phyloP scores from a whole-genome alignment of 2,113 vertebrate species.

The Coturnix japonica region DNA sequence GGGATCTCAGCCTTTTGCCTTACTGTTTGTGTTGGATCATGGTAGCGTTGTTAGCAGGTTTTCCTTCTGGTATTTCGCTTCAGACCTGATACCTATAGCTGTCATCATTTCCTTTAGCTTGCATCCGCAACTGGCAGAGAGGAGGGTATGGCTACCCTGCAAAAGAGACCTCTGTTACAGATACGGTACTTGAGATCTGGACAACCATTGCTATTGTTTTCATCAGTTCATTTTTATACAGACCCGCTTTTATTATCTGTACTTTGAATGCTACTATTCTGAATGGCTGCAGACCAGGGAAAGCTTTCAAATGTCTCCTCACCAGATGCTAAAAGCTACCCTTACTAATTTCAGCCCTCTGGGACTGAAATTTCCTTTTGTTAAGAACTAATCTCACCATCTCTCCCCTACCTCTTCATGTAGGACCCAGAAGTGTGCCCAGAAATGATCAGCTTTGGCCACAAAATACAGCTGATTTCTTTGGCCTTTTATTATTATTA shows the following conservation, averaged over 20 bases:
- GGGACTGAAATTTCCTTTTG: not conserved
- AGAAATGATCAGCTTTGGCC: not conserved
- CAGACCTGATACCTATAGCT: not conserved
- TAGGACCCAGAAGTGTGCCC: not conserved
- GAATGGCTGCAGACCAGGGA: not conserved
- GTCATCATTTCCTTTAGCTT: not conserved
- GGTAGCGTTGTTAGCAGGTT: not conserved
- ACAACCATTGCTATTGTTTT: not conserved
- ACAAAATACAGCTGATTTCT: not conserved
- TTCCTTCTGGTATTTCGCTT: not conserved
- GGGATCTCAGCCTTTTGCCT: not conserved
- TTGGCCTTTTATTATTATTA: not conserved
- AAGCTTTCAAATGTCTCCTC: not conserved
- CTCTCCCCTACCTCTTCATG: not conserved
- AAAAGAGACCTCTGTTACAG: not conserved
- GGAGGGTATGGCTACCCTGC: not conserved
- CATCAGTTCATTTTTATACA: not conserved
- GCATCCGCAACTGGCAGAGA: not conserved
- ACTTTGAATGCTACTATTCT: not conserved
- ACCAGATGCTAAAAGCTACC: not conserved
- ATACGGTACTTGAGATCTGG: rapidly evolving
- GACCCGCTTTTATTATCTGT: not conserved
- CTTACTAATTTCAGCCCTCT: not conserved
- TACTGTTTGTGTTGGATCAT: not conserved
- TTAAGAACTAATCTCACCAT: not conserved